Evolutionary conservation across 2,113 vertebrate genomes (phyloP).

Genomic region (Lathamus discolor): DNA sequence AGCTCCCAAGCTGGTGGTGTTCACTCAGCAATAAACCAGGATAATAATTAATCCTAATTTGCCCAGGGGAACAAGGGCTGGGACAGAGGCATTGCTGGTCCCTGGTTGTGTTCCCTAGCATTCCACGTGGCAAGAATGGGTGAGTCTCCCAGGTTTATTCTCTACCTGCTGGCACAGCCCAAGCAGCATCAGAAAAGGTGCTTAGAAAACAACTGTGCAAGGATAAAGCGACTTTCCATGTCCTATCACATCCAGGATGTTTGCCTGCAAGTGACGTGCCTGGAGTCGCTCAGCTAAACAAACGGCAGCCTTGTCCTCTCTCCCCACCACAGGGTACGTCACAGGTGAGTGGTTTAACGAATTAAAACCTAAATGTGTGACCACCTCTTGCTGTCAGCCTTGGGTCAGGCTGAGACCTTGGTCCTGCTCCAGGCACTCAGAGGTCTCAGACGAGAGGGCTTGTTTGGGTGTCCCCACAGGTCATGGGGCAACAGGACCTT

Average conservation of each 20-base stretch:
- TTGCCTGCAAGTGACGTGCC: background rate
- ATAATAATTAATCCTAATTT: constrained; percentile 6
- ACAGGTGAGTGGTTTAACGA: background rate
- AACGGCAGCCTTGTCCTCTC: background rate
- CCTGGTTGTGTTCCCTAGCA: background rate
- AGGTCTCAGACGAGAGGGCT: background rate
- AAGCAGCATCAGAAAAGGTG: background rate
- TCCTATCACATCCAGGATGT: background rate
- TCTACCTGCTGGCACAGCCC: background rate
- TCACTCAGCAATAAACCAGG: background rate
- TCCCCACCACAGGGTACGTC: background rate
- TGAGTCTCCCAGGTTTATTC: background rate
- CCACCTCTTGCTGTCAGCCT: background rate
- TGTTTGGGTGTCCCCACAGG: background rate
- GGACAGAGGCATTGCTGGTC: background rate
- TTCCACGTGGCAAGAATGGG: background rate
- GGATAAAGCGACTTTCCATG: background rate
- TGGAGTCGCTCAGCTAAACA: background rate
- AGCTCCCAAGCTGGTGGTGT: background rate
- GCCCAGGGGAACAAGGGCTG: background rate
- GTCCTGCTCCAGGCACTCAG: background rate
- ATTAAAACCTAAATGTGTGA: background rate
- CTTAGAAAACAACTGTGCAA: background rate
- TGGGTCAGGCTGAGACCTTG: background rate
- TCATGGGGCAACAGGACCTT: background rate